Evolutionary conservation across 2,888 invertebrate genomes (phyloP), one percentile per base, ranked within the genome.

Genomic region (Portevinia maculata): DNA sequence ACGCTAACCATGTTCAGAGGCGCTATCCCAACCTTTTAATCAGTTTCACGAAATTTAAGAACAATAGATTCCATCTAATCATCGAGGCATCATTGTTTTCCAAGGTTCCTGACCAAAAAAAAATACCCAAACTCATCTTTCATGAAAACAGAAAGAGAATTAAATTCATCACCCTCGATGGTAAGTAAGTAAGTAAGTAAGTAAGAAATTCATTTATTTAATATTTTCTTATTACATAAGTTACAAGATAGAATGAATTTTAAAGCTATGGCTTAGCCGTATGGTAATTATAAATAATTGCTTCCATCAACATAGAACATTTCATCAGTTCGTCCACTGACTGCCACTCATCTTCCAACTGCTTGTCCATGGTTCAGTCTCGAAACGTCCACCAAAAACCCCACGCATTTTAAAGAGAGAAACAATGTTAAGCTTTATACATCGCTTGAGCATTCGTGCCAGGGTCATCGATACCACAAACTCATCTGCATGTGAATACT

Each of bases 391-490:
- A 59, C 11, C 21, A 55, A 57, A 46, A 15, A 37, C n/a, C n/a
- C n/a, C n/a, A n/a, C n/a, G 13, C 44, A 44, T n/a, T n/a, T n/a
- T n/a, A 50, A 44, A 34, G 24, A 53, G 28, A 46, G n/a, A 15
- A n/a, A 21, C 24, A 62, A 69, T 19, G 41, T 37, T 46, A 59
- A 57, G 62, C 65, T 3, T 24, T 24, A 24, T 24, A 24, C 70
- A 70, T 37, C 24, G 53, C 64, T 75, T 81, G 83, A 65, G 48
- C 83, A 83, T 83, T 83, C 3, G 71, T 76, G 83, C 83, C 83
- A 83, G 78, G 83, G 83, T 78, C 83, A 67, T 83, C 76, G 76
- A 81, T 67, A 55, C 52, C 53, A 21, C 11, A 48, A 41, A 21
- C 75, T 83, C 53, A 83, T 83, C 65, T 78, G 73, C 65, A 83